These are phyloP conservation scores for Anolis carolinensis DNA, from an alignment of 2,113 vertebrate genomes.

Conservation along the genomic window DNA sequence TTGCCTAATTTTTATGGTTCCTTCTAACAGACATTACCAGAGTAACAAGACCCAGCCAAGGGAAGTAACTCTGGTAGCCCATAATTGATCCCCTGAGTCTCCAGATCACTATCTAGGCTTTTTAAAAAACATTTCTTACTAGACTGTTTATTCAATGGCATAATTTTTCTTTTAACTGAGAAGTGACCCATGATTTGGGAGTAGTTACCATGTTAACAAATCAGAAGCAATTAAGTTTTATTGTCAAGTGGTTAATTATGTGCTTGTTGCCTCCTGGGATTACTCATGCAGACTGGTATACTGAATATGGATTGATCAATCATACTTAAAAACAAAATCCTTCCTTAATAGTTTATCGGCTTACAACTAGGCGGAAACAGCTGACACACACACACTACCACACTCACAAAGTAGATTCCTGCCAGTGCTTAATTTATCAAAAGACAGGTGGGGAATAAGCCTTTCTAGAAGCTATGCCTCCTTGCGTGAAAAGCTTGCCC, in stretches of 20 bases:
- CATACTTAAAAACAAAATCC: conserved; percentile 39
- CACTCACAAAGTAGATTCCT: conserved; percentile 19
- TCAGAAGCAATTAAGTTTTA: conserved; percentile 37
- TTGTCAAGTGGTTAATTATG: conserved; percentile 40
- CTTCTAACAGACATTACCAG: not conserved
- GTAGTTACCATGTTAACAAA: conserved; percentile 21
- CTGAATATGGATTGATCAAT: conserved; percentile 37
- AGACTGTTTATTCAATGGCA: not conserved
- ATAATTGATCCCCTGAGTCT: not conserved
- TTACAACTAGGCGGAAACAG: conserved; percentile 30
- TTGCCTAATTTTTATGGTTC: not conserved
- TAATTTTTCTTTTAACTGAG: not conserved
- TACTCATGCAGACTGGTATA: conserved; percentile 22
- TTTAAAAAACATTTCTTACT: not conserved
- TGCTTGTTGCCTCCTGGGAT: conserved; percentile 33
- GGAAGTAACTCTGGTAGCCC: not conserved
- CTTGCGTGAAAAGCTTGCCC: conserved; percentile 23
- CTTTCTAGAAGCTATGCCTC: conserved; percentile 10
- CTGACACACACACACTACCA: not conserved
- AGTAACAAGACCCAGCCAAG: not conserved
- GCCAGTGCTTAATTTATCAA: conserved; percentile 35
- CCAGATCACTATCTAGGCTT: not conserved
- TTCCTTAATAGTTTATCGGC: conserved; percentile 37
- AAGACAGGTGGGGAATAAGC: conserved; percentile 31
- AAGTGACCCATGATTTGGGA: not conserved